Evolutionary conservation across 1,140 invertebrate genomes (phyloP), one percentile per base, ranked within the genome.

Genomic region (Scaptomyza hsui): DNA sequence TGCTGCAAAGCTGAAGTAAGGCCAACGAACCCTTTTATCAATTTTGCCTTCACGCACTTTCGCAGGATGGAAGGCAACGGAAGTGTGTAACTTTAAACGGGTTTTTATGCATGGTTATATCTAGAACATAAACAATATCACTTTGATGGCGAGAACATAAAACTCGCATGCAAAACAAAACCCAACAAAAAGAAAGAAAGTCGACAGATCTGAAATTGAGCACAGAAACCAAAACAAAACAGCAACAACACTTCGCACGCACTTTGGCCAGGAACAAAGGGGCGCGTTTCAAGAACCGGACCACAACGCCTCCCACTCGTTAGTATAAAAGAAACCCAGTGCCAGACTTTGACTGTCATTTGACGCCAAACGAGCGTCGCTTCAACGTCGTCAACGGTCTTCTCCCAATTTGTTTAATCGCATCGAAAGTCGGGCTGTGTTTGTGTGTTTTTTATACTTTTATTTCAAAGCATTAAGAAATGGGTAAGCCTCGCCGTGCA

Each of bases 181-280:
- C 41, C 12, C 18, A 60, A 47, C 41, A 51, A 42, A 44, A 45
- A 56, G 67, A 85, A 79, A 89, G 79, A 89, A 89, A 89, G 85
- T 89, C 61, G 76, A 57, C 51, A 67, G 82, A 88, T 88, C 74
- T 81, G 71, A 65, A 86, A 88, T 82, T 88, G 82, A 70, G 83
- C 68, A 72, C 82, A 78, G 52, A 51, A 68, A 42, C 18, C 39
- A 57, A 59, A 72, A 48, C 49, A 78, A 51, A 44, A 73, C 59
- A 37, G 4, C 12, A 37, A n/a, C 65, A 69, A 62, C 62, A 53
- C 53, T 32, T 69, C 67, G 60, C 71, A 88, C 82, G 82, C 83
- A 88, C 83, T 62, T 69, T 82, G 81, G 83, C 47, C 82, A 88
- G 82, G 82, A 89, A 88, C 83, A 88, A 88, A 89, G 78, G 16